Percentiles rank a stretch among this genome's conserved stretches.
Conservation (phyloP, 1,140 invertebrate genomes). For the Aphaenogaster floridana region DNA sequence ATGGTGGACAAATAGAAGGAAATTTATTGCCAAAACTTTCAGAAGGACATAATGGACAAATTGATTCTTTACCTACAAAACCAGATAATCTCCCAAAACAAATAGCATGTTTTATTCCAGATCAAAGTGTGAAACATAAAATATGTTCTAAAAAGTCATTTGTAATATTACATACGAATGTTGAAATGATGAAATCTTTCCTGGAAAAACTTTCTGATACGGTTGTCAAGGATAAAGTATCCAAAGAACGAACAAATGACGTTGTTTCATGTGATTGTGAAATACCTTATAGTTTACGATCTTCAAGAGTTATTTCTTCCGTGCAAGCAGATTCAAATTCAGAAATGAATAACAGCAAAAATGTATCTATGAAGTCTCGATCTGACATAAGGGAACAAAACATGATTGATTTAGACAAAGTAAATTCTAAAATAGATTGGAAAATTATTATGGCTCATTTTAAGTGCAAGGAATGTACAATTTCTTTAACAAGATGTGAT, state of each 20-base stretch:
- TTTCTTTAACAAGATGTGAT: constrained; percentile 61
- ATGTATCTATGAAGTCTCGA: background rate
- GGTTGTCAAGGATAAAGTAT: background rate
- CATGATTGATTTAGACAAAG: background rate
- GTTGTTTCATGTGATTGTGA: background rate
- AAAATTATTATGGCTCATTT: background rate
- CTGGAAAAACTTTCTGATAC: constrained; percentile 16
- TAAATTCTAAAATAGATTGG: background rate
- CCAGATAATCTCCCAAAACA: background rate
- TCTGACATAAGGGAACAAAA: background rate
- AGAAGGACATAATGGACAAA: background rate
- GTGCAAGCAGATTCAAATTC: background rate
- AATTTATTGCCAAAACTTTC: background rate
- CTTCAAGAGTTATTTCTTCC: background rate
- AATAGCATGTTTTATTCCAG: background rate
- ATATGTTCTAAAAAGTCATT: constrained; percentile 36
- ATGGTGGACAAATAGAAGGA: background rate
- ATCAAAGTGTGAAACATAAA: background rate
- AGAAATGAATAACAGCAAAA: background rate
- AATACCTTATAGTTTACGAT: constrained; percentile 28
- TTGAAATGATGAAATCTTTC: constrained; percentile 36
- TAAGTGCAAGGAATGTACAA: constrained; percentile 36
- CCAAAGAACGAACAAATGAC: background rate
- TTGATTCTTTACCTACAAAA: background rate
- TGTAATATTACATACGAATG: constrained; percentile 51